phyloP scores from a whole-genome alignment of 2,888 invertebrate genomes.

The Aelia acuminata region DNA sequence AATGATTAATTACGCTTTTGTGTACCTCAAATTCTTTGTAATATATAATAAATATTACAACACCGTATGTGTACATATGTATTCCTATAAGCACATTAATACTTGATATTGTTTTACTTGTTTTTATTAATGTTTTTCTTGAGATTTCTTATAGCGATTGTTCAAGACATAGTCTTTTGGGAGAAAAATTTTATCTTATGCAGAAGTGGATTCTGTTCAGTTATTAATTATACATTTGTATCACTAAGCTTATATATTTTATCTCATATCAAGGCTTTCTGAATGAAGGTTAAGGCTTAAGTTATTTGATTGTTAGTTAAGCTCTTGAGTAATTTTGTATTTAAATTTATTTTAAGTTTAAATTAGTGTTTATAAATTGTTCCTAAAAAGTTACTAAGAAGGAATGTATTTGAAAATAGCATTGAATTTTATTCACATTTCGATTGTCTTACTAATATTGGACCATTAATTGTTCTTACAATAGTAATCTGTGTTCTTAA shows the following conservation, averaged over 20 bases:
- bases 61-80: conserved; percentile 10
- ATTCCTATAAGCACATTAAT: conserved; percentile 34
- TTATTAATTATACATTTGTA: conserved; percentile 12
- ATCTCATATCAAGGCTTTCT: neutral
- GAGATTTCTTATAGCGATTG: neutral
- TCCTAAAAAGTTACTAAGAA: conserved; percentile 29
- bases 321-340: neutral
- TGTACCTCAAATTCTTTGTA: conserved; percentile 43
- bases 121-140: neutral
- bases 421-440: conserved; percentile 25
- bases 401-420: conserved; percentile 7
- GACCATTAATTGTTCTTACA: conserved; percentile 26
- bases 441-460: conserved; percentile 8
- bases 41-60: conserved; percentile 40
- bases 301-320: neutral
- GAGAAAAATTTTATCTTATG: neutral
- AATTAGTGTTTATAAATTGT: conserved; percentile 30
- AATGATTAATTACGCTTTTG: conserved; percentile 54
- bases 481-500: conserved; percentile 43
- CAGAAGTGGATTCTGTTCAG: conserved; percentile 6
- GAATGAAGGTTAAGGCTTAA: neutral
- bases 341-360: conserved; percentile 2
- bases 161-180: neutral
- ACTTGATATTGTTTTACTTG: neutral
- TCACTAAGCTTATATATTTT: conserved; percentile 37